Base-by-base conservation (phyloP, 2,113 vertebrate species). In the Athene noctua region DNA sequence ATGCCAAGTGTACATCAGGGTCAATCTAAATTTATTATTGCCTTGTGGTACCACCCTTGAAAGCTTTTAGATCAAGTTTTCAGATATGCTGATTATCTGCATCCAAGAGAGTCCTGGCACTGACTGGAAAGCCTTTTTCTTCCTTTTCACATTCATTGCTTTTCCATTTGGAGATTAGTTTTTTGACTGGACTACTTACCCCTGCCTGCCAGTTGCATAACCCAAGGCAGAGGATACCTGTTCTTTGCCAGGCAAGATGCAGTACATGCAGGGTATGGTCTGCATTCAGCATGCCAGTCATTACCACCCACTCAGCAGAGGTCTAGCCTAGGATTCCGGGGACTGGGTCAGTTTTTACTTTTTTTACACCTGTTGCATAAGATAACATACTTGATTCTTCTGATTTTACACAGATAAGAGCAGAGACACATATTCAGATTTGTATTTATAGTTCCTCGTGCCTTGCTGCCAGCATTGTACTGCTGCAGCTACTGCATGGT, bases 11-110 rank as follows among this genome's bases (percentile, higher is more conserved):
- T 6, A 68, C 70, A 59, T 36, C 66, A 49, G 93, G 84, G 87
- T 92, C 84, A 90, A 2, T 11, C 87, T 82, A 92, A 65, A 90
- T 94, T 87, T 79, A 65, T 92, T 55, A 17, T 17, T 77, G 93
- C 67, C n/a, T 88, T 86, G 74, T 42, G n/a, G 46, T 88, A 9
- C 79, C 58, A 80, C 14, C 42, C 52, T 32, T 40, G 83, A 94
- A 93, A 96, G 90, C 90, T 86, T 90, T 88, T 77, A 87, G 84
- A 71, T 42, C 30, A 85, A 17, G 23, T 73, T 88, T 75, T 94
- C 65, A 84, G 51, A 86, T 66, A 22, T 14, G 32, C 74, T 84
- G 79, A 78, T 85, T 62, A 55, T 29, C 54, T 32, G 22, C 75
- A 62, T 65, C 81, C 55, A 27, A 38, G 29, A 75, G 14, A 59